Evolutionary conservation across 2,888 invertebrate genomes (phyloP), one percentile per base, ranked within the genome.

Genomic region (Zaprionus lineosus): DNA sequence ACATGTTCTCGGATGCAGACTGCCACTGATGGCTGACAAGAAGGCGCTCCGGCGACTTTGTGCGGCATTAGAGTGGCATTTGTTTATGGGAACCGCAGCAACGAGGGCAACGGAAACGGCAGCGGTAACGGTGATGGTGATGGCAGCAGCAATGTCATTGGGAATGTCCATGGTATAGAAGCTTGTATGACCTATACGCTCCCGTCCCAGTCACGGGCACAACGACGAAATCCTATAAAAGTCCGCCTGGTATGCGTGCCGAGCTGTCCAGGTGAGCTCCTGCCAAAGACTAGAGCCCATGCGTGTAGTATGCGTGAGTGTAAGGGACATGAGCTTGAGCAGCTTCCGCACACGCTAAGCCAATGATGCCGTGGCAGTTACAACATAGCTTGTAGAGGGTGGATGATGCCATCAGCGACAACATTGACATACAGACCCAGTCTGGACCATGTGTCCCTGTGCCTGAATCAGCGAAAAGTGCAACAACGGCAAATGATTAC

Each of bases 51-150:
- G 44, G 51, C 77, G 70, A 84, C 69, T 83, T 72, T 83, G 72
- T 75, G 76, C 76, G 79, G 77, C 81, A 84, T 77, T 77, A 77
- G 77, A 81, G 81, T 81, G 77, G 77, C 81, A 77, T 77, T 77
- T 84, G 77, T 84, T 84, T 81, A 76, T 77, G 84, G 40, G 70
- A 73, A 76, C 69, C 76, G 34, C 61, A 50, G 51, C 50, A 46
- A 41, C 51, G 51, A 28, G 31, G 14, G 8, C 39, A 34, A 14
- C 41, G 11, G 19, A 29, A 19, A 8, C 33, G 12, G 11, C 36
- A 46, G 33, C 56, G 31, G 43, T 28, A 28, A 14, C 53, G 46
- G 7, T 37, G 44, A 14, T 33, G 19, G 44, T 26, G 21, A 14
- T 31, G 5, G 11, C 37, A 37, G 19, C 19, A 19, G 3, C 47